These are phyloP conservation scores for Dinocampus coccinellae DNA, from an alignment of 2,888 invertebrate species.

Conservation along the genomic window DNA sequence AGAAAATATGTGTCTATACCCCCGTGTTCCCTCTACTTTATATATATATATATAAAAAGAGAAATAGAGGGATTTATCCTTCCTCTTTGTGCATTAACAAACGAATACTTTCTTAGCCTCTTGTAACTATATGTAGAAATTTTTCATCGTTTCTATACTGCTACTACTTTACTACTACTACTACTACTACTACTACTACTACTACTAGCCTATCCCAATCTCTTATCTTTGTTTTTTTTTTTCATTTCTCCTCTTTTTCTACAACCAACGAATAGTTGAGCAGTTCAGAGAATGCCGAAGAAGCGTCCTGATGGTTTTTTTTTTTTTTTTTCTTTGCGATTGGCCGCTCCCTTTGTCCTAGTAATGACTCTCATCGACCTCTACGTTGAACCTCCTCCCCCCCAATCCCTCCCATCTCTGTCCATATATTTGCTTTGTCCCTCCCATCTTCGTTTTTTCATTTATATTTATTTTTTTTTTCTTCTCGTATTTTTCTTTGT, in stretches of 20 bases:
- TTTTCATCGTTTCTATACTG: neutral
- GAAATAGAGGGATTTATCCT: too few relatives aligned
- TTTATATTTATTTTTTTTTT: neutral
- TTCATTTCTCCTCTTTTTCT: neutral
- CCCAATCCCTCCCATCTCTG: neutral
- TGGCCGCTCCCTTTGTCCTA: conserved; percentile 50
- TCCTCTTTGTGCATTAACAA: neutral
- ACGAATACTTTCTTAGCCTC: too few relatives aligned
- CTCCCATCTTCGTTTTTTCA: neutral
- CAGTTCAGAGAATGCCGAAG: conserved; percentile 31
- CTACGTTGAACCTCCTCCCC: conserved; percentile 14
- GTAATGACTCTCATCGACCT: conserved; percentile 49
- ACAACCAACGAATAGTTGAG: conserved; percentile 34
- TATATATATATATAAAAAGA: neutral
- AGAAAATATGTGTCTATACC: conserved; percentile 12
- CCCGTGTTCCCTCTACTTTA: neutral
- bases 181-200: too few relatives aligned
- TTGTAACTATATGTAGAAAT: too few relatives aligned
- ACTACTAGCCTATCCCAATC: conserved; percentile 16
- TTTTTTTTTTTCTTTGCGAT: conserved; percentile 46
- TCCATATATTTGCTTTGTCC: conserved; percentile 27
- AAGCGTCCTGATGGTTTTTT: conserved; percentile 41
- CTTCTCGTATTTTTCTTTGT: neutral
- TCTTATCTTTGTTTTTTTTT: conserved; percentile 19
- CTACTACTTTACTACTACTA: too few relatives aligned